Evolutionary conservation across 2,888 invertebrate species (phyloP).

Genomic region (Ophion ellenae): DNA sequence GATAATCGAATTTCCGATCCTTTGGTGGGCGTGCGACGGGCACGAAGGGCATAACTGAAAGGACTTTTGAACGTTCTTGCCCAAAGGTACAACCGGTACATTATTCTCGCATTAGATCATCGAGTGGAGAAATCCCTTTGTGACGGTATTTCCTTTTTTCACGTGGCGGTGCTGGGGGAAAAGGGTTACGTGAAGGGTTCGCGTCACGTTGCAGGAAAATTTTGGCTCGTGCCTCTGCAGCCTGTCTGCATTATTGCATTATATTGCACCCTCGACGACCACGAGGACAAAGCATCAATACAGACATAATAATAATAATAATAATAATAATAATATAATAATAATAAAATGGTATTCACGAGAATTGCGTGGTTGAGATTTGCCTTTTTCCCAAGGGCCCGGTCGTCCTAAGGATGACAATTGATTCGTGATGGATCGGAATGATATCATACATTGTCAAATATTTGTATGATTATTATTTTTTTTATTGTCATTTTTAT

Average conservation of each 20-base stretch:
- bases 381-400: constrained; percentile 2
- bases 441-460: constrained; percentile 25
- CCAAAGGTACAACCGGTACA: neutral
- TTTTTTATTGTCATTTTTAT: no score
- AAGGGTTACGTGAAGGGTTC: constrained; percentile 32
- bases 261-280: constrained; percentile 51
- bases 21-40: constrained; percentile 27
- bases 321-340: constrained; percentile 12
- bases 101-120: constrained; percentile 56
- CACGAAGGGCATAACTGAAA: constrained; percentile 11
- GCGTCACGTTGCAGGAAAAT: constrained; percentile 1
- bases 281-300: constrained; percentile 13
- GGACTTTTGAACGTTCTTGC: neutral
- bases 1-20: constrained; percentile 41
- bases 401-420: constrained; percentile 27
- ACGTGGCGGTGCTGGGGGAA: constrained; percentile 16
- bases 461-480: neutral
- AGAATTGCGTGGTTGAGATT: neutral
- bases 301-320: constrained; percentile 20
- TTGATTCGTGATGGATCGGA: constrained; percentile 36
- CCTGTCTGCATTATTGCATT: constrained; percentile 54
- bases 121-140: constrained; percentile 45
- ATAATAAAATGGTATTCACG: neutral
- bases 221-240: constrained; percentile 52
- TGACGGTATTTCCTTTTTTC: constrained; percentile 18